These are phyloP conservation scores for Syrphus vitripennis DNA, from an alignment of 2,888 invertebrate species.

Conservation along the genomic window DNA sequence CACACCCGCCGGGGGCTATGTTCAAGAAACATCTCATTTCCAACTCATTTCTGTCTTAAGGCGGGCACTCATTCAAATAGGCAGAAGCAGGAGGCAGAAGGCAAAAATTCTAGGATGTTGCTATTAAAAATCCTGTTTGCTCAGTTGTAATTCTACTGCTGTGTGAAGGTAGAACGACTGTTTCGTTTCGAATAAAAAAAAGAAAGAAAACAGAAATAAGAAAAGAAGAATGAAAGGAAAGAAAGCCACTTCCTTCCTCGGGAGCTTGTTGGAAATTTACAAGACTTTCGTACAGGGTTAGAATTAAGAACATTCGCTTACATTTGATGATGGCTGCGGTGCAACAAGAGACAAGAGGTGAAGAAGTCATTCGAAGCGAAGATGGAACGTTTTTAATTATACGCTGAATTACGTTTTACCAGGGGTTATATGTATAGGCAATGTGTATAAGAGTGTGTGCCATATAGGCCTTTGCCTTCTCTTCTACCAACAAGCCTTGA, in stretches of 20 bases:
- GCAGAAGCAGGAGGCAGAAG: not conserved
- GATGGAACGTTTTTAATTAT: slow-evolving; percentile 70
- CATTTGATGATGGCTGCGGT: not conserved
- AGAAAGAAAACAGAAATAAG: not conserved
- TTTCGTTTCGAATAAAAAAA: slow-evolving; percentile 24
- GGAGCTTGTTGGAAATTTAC: slow-evolving; percentile 57
- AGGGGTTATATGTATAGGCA: slow-evolving; percentile 13
- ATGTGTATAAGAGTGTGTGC: slow-evolving; percentile 36
- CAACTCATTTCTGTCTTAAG: slow-evolving; percentile 62
- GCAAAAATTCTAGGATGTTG: slow-evolving; percentile 44
- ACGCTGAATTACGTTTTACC: slow-evolving; percentile 64
- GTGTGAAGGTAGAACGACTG: slow-evolving; percentile 27
- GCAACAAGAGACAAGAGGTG: slow-evolving; percentile 30
- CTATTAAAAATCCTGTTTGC: slow-evolving; percentile 69
- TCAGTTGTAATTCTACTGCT: slow-evolving; percentile 56
- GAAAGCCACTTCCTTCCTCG: slow-evolving; percentile 52
- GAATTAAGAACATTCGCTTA: slow-evolving; percentile 23
- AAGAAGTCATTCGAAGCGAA: slow-evolving; percentile 48
- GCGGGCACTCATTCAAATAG: slow-evolving; percentile 30
- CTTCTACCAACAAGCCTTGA: not conserved
- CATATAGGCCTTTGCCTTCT: slow-evolving; percentile 22
- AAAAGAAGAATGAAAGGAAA: slow-evolving; percentile 9
- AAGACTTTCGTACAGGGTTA: slow-evolving; percentile 53
- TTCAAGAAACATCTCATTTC: slow-evolving; percentile 65
- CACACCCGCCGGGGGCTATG: not conserved